Conservation (phyloP, 2,888 invertebrate species). For the Lathronympha strigana region DNA sequence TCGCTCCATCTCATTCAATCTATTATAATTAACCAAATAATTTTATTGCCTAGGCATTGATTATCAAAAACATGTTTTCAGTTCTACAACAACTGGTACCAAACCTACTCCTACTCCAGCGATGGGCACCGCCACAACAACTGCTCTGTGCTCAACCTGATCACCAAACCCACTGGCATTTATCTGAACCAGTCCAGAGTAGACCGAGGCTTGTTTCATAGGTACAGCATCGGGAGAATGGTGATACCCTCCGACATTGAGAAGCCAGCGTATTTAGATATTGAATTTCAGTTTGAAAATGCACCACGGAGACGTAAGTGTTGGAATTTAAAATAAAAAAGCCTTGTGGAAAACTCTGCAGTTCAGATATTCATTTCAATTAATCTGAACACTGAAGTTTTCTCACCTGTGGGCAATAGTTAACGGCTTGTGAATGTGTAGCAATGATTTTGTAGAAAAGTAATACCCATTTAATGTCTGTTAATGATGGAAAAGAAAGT, state of each 20-base stretch:
- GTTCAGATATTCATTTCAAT: too few relatives aligned
- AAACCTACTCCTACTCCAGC: conserved; percentile 69
- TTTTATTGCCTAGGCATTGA: background rate
- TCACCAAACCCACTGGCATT: conserved; percentile 58
- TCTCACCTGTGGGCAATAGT: too few relatives aligned
- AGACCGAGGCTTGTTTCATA: conserved; percentile 66
- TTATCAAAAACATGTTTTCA: conserved; percentile 46
- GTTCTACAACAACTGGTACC: conserved; percentile 74
- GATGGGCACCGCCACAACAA: conserved; percentile 64
- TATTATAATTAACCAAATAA: too few relatives aligned
- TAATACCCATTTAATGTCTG: too few relatives aligned
- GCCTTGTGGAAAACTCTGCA: too few relatives aligned
- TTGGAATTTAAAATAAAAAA: background rate
- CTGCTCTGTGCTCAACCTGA: conserved; percentile 64
- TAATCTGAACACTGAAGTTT: too few relatives aligned
- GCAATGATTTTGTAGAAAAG: too few relatives aligned
- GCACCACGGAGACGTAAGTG: conserved; percentile 70
- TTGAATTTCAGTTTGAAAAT: conserved; percentile 61
- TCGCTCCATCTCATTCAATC: too few relatives aligned
- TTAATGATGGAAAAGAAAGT: too few relatives aligned
- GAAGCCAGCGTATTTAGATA: conserved; percentile 57
- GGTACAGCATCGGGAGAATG: conserved; percentile 63
- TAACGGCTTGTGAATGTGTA: too few relatives aligned
- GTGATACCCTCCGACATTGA: conserved; percentile 56
- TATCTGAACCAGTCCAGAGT: conserved; percentile 69